Evolutionary conservation across 2,797 vertebrate genomes (phyloP).

Genomic region (Danionella dracula): DNA sequence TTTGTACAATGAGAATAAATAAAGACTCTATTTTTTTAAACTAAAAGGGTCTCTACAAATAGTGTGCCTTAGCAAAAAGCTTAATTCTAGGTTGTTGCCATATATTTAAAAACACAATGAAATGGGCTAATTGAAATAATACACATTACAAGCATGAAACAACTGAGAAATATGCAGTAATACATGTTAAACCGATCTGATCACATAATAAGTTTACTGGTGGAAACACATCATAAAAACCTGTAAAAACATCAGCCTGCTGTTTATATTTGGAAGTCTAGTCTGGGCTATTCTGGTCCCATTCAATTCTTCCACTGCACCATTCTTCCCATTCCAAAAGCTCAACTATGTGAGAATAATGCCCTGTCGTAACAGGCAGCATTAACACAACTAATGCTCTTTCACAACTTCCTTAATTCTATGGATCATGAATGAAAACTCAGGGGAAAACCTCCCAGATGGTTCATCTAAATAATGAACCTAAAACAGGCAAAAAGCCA

Average conservation of each 20-base stretch:
- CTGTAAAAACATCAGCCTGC: not conserved
- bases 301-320: constrained; percentile 26
- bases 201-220: not conserved
- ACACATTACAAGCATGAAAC: too few species aligned
- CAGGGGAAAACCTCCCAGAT: not conserved
- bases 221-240: not conserved
- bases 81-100: too few species aligned
- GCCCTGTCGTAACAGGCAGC: constrained; percentile 19
- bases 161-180: too few species aligned
- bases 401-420: constrained; percentile 5
- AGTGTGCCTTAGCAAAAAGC: too few species aligned
- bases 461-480: not conserved
- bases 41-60: too few species aligned
- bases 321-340: constrained; percentile 36
- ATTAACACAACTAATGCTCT: constrained; percentile 3
- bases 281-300: constrained; percentile 23
- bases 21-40: too few species aligned
- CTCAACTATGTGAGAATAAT: constrained; percentile 37
- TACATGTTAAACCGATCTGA: not conserved
- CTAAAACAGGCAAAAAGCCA: not conserved
- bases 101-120: too few species aligned
- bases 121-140: too few species aligned
- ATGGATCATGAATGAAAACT: not conserved
- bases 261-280: constrained; percentile 31
- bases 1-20: too few species aligned